Conservation (phyloP, 2,113 vertebrate species). For the Felis catus region DNA sequence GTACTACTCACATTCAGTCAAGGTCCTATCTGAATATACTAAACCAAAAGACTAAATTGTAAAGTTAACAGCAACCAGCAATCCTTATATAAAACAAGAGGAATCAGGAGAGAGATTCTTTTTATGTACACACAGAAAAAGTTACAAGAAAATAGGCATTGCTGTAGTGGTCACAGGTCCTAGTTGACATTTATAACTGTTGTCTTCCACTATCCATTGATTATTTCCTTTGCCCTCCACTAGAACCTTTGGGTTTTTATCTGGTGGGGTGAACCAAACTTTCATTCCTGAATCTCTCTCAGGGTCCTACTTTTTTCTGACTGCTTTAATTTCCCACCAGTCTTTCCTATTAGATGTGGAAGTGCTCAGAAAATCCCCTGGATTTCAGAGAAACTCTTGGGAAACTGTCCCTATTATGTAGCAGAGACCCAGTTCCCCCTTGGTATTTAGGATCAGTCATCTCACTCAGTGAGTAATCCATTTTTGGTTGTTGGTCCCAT, state of each 20-base stretch:
- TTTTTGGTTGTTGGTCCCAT: not conserved
- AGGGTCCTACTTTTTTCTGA: not conserved
- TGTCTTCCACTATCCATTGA: not conserved
- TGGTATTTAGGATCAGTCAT: not conserved
- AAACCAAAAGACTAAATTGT: conserved; percentile 5
- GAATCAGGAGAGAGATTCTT: not conserved
- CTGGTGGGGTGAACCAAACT: not conserved
- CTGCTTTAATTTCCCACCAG: not conserved
- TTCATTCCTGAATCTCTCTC: not conserved
- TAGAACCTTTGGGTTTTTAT: not conserved
- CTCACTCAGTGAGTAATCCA: not conserved
- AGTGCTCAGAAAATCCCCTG: not conserved
- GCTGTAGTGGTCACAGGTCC: not conserved
- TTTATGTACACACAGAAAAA: not conserved
- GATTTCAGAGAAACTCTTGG: not conserved
- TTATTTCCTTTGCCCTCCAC: not conserved
- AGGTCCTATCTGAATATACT: not conserved
- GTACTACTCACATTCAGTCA: not conserved
- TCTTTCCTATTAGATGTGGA: not conserved
- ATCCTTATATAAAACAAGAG: not conserved
- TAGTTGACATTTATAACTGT: not conserved
- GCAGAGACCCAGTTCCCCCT: not conserved
- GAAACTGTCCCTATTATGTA: not conserved
- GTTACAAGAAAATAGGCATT: not conserved
- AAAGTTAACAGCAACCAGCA: not conserved